Conservation (phyloP, 2,888 invertebrate species). For the Notodonta ziczac region DNA sequence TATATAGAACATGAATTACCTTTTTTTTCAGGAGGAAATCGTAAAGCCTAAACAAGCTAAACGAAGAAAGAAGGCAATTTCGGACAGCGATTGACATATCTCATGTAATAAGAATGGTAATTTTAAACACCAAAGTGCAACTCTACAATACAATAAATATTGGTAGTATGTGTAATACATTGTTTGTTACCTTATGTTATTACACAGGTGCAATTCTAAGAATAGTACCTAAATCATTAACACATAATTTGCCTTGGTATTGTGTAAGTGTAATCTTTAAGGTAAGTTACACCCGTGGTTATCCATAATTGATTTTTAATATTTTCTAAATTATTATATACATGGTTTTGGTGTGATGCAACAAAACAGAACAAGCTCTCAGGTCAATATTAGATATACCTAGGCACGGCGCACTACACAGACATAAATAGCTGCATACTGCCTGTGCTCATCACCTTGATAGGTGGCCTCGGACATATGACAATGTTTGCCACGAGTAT, state of each 20-base stretch:
- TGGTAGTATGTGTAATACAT: slow-evolving; percentile 59
- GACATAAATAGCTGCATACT: too few relatives aligned
- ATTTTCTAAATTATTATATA: slow-evolving; percentile 17
- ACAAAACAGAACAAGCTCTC: slow-evolving; percentile 13
- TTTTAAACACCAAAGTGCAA: slow-evolving; percentile 83
- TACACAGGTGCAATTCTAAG: slow-evolving; percentile 70
- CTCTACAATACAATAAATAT: slow-evolving; percentile 78
- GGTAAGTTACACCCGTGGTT: slow-evolving; percentile 34
- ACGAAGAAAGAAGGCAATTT: slow-evolving; percentile 95
- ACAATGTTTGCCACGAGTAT: too few relatives aligned
- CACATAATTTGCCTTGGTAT: slow-evolving; percentile 53
- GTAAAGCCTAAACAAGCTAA: slow-evolving; percentile 96
- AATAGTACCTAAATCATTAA: slow-evolving; percentile 58
- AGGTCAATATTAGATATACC: background rate
- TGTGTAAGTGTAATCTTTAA: slow-evolving; percentile 44
- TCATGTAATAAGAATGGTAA: slow-evolving; percentile 68
- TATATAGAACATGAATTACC: background rate
- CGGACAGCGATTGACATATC: slow-evolving; percentile 95
- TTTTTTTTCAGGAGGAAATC: slow-evolving; percentile 91
- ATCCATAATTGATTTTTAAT: slow-evolving; percentile 11
- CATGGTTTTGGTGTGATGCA: slow-evolving; percentile 26
- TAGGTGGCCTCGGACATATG: too few relatives aligned
- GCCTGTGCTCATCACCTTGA: too few relatives aligned
- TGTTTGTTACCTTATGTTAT: slow-evolving; percentile 66
- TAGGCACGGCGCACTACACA: too few relatives aligned